Conservation (phyloP, 2,888 invertebrate genomes). For the Cephus pygmeus region DNA sequence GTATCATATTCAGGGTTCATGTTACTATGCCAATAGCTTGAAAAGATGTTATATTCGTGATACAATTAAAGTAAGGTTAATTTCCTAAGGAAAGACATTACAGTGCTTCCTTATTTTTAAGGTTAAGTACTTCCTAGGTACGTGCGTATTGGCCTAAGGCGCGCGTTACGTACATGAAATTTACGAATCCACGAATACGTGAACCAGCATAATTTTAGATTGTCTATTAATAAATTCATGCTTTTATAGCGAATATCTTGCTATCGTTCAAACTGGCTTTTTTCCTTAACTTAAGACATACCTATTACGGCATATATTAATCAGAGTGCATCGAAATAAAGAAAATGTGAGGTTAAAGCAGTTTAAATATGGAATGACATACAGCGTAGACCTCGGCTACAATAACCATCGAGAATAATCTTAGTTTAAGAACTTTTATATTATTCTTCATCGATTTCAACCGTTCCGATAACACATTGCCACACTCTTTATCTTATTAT, state of each 20-base stretch:
- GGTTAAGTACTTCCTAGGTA: background rate
- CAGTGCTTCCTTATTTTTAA: slow-evolving; percentile 1
- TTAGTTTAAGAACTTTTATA: background rate
- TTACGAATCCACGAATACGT: background rate
- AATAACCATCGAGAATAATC: background rate
- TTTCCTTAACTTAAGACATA: background rate
- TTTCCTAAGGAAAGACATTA: background rate
- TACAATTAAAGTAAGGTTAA: background rate
- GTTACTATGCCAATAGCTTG: slow-evolving; percentile 39
- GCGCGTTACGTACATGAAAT: background rate
- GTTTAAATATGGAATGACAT: background rate
- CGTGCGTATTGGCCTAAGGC: background rate
- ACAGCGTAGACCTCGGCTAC: background rate
- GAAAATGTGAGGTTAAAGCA: background rate
- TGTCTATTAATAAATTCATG: background rate
- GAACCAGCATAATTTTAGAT: background rate
- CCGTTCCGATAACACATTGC: background rate
- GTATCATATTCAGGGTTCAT: slow-evolving; percentile 20
- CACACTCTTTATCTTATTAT: background rate
- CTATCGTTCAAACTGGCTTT: background rate
- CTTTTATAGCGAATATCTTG: background rate
- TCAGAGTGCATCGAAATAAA: background rate
- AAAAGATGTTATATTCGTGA: slow-evolving; percentile 23
- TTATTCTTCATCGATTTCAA: background rate
- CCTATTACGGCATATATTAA: background rate